A percentile compares a stretch with the other conserved stretches of the same genome.
Evolutionary conservation across 2,888 invertebrate genomes (phyloP).

Genomic region (Epinotia bilunana): DNA sequence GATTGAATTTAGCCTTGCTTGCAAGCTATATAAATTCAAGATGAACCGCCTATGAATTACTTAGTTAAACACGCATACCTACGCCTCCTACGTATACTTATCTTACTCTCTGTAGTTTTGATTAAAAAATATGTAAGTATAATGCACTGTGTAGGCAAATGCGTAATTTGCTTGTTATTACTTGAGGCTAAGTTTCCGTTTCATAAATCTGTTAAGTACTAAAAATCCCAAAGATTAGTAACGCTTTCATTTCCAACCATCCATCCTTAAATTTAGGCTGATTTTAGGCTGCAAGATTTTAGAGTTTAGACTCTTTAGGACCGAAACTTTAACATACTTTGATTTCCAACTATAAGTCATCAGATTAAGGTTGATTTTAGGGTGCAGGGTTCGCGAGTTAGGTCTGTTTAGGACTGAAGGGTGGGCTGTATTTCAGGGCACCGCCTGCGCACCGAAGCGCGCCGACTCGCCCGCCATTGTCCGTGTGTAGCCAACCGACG

Average conservation of each 20-base stretch:
- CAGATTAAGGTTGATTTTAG: background rate
- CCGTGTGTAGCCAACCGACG: constrained; percentile 75
- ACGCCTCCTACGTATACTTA: background rate
- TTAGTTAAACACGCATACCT: constrained; percentile 8
- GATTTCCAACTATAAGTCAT: background rate
- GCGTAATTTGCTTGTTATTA: background rate
- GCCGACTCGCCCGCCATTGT: constrained; percentile 80
- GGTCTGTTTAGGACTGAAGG: background rate
- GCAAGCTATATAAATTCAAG: constrained; percentile 14
- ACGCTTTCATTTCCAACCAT: background rate
- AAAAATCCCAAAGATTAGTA: background rate
- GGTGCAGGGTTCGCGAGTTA: background rate
- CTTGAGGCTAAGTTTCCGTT: background rate
- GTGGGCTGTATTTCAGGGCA: constrained; percentile 56
- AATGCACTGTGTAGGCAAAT: background rate
- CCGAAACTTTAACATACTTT: background rate
- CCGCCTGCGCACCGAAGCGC: constrained; percentile 68
- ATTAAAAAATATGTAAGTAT: background rate
- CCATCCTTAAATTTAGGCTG: background rate
- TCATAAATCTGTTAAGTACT: constrained; percentile 4
- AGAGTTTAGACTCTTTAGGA: background rate
- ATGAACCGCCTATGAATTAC: constrained; percentile 17
- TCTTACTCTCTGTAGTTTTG: background rate
- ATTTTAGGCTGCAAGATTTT: background rate
- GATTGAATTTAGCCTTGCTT: constrained; percentile 37